Conservation (phyloP, 2,888 invertebrate species). For the Heliconius hortense region DNA sequence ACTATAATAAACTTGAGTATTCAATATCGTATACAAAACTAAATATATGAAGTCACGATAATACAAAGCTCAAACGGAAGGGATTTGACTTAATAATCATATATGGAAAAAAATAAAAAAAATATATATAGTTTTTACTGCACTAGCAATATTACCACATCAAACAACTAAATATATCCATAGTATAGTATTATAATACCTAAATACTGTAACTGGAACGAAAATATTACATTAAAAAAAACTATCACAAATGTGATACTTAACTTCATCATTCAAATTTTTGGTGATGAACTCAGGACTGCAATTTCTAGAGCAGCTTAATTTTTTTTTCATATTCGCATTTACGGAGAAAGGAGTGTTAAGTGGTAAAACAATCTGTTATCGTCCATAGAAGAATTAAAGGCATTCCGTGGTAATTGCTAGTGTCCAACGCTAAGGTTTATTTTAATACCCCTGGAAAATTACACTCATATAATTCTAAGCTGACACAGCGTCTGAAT, state of each 20-base stretch:
- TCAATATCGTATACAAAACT: background rate
- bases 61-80: background rate
- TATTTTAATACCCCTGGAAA: background rate
- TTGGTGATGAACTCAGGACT: background rate
- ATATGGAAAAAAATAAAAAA: background rate
- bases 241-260: no score
- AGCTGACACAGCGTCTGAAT: background rate
- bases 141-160: no score
- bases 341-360: background rate
- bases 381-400: background rate
- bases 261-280: no score
- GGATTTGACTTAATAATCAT: background rate
- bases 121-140: no score
- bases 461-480: background rate
- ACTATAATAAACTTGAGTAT: no score
- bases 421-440: background rate
- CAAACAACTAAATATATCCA: no score
- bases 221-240: no score
- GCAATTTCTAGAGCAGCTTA: background rate
- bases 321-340: background rate
- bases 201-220: no score
- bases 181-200: no score
- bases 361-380: background rate
- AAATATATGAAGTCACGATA: background rate
- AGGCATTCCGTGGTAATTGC: background rate